A percentile compares a stretch with the other conserved stretches of the same genome.
Conservation (phyloP, 2,797 vertebrate species). For the Rhinogobio ventralis region DNA sequence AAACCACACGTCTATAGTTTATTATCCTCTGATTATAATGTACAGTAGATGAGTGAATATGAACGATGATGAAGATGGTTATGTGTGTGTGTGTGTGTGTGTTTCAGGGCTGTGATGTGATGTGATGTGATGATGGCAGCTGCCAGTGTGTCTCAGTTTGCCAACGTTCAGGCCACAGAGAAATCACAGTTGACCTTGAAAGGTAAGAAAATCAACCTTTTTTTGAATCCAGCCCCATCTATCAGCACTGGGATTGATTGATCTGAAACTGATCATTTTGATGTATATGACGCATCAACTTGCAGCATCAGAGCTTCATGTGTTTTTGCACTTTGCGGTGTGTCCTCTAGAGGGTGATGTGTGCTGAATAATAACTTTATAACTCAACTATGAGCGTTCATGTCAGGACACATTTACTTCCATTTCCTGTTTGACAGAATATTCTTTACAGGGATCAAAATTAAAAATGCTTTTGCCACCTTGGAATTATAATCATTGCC, state of each 20-base stretch:
- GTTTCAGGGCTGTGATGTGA: slow-evolving; percentile 82
- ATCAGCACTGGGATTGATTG: neutral
- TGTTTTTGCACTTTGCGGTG: slow-evolving; percentile 10
- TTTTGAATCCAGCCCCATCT: neutral
- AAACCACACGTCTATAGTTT: neutral
- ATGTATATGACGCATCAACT: slow-evolving; percentile 10
- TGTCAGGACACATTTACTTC: neutral
- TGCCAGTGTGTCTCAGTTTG: slow-evolving; percentile 86
- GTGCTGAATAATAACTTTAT: slow-evolving; percentile 45
- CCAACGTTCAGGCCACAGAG: slow-evolving; percentile 79
- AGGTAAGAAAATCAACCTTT: slow-evolving; percentile 75
- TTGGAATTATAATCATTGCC: neutral
- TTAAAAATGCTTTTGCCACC: neutral
- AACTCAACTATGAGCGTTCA: neutral
- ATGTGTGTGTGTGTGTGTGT: slow-evolving; percentile 55
- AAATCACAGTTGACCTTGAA: slow-evolving; percentile 91
- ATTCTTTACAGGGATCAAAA: neutral
- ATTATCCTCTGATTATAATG: neutral
- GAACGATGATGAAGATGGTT: neutral
- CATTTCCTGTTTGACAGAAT: neutral
- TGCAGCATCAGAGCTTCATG: neutral
- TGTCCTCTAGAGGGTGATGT: slow-evolving; percentile 66
- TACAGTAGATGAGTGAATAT: slow-evolving; percentile 15
- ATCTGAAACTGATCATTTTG: neutral
- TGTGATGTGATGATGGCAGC: slow-evolving; percentile 83